Percentiles rank a stretch among this genome's conserved stretches.
Conservation (phyloP, 2,113 vertebrate genomes). For the Falcunculus frontatus region DNA sequence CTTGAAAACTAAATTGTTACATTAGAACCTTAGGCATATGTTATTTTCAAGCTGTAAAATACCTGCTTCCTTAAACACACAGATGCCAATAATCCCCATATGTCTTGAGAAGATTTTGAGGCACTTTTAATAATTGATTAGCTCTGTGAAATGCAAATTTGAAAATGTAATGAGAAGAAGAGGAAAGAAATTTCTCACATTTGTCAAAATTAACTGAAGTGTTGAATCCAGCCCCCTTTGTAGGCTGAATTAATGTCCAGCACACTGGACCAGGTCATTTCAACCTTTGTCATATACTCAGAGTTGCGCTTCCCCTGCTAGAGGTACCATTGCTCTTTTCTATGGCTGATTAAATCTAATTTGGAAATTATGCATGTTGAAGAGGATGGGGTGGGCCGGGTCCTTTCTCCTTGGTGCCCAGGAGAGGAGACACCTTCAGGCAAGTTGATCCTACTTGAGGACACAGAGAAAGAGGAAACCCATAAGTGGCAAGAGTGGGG, state of each 20-base stretch:
- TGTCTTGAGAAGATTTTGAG: conserved; percentile 30
- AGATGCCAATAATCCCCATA: conserved; percentile 56
- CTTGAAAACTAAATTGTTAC: conserved; percentile 47
- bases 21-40: conserved; percentile 53
- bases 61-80: conserved; percentile 58
- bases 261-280: rapidly evolving
- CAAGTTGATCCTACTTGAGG: not conserved
- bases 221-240: not conserved
- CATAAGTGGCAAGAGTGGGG: rapidly evolving
- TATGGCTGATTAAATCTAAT: not conserved
- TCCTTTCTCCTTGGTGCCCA: not conserved
- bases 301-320: not conserved
- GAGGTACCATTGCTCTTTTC: not conserved
- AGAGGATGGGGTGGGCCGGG: not conserved
- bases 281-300: not conserved
- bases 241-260: not conserved
- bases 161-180: not conserved
- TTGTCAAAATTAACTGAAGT: not conserved
- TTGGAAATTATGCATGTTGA: not conserved
- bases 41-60: conserved; percentile 54
- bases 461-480: not conserved
- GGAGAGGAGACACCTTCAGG: not conserved
- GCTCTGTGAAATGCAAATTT: not conserved
- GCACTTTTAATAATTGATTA: conserved; percentile 38
- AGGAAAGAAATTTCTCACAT: not conserved